These are phyloP conservation scores for Hippocampus zosterae DNA, from an alignment of 2,113 vertebrate genomes.

Conservation along the genomic window DNA sequence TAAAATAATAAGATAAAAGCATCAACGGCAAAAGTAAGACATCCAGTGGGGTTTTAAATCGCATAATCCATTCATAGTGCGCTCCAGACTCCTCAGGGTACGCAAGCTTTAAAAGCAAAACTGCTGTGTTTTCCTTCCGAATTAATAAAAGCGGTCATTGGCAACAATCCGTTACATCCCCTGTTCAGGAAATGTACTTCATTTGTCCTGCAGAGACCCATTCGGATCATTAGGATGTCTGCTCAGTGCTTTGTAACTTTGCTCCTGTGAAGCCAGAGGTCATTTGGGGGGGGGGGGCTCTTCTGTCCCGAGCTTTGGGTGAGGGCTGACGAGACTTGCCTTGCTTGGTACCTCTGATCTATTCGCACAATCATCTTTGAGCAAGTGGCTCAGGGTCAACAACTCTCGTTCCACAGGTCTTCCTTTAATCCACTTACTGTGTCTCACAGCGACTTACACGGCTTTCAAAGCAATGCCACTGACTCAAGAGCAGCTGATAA, in stretches of 20 bases:
- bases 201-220: slow-evolving; percentile 28
- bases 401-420: slow-evolving; percentile 21
- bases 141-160: slow-evolving; percentile 25
- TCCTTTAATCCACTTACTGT: slow-evolving; percentile 34
- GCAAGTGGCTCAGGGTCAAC: slow-evolving; percentile 25
- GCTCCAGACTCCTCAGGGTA: neutral
- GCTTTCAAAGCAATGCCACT: neutral
- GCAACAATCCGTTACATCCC: slow-evolving; percentile 20
- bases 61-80: slow-evolving; percentile 29
- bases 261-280: slow-evolving; percentile 31
- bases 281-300: slow-evolving; percentile 14
- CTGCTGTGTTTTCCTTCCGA: slow-evolving; percentile 22
- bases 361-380: slow-evolving; percentile 40
- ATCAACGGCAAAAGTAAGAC: neutral
- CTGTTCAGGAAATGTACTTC: slow-evolving; percentile 21
- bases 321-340: slow-evolving; percentile 24
- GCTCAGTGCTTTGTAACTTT: slow-evolving; percentile 34
- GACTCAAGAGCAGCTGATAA: slow-evolving; percentile 14
- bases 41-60: slow-evolving; percentile 9
- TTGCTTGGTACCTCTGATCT: slow-evolving; percentile 39
- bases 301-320: slow-evolving; percentile 28
- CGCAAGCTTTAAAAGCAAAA: slow-evolving; percentile 5
- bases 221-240: slow-evolving; percentile 46
- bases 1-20: neutral
- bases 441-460: slow-evolving; percentile 22